A percentile compares a stretch with the other conserved stretches of the same genome.
Conservation (phyloP, 2,797 vertebrate genomes). For the Glyptemys insculpta region DNA sequence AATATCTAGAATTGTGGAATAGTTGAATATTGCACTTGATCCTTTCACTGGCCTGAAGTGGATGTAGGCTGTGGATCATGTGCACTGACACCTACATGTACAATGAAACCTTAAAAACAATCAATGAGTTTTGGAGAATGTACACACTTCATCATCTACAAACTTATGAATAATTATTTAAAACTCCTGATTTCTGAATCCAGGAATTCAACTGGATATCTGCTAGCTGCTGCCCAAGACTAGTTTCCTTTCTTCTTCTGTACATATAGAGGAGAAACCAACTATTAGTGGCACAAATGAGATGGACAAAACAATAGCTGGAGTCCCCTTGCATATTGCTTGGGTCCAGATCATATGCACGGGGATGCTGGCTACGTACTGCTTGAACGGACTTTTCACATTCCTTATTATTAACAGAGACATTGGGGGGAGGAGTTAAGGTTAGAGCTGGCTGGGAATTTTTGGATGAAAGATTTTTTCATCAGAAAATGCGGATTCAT, state of each 20-base stretch:
- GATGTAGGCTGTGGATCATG: neutral
- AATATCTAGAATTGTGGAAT: neutral
- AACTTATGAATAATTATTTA: neutral
- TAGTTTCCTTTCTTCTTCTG: neutral
- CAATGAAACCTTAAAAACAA: neutral
- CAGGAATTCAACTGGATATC: neutral
- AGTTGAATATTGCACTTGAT: conserved; percentile 2
- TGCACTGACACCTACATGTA: neutral
- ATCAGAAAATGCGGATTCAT: neutral
- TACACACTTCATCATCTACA: neutral
- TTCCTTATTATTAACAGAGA: neutral
- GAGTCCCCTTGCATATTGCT: neutral
- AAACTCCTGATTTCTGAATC: neutral
- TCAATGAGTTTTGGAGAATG: neutral
- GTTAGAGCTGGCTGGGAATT: neutral
- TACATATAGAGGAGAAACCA: neutral
- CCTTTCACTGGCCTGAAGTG: neutral
- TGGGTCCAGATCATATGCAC: neutral
- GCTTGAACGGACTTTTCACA: neutral
- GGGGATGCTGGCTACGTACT: neutral
- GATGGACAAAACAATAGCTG: neutral
- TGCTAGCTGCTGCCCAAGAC: neutral
- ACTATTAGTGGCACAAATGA: neutral
- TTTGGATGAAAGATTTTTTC: neutral
- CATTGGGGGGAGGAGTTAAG: neutral